Evolutionary conservation across 2,113 vertebrate species (phyloP).

Genomic region (Hemiscyllium ocellatum): DNA sequence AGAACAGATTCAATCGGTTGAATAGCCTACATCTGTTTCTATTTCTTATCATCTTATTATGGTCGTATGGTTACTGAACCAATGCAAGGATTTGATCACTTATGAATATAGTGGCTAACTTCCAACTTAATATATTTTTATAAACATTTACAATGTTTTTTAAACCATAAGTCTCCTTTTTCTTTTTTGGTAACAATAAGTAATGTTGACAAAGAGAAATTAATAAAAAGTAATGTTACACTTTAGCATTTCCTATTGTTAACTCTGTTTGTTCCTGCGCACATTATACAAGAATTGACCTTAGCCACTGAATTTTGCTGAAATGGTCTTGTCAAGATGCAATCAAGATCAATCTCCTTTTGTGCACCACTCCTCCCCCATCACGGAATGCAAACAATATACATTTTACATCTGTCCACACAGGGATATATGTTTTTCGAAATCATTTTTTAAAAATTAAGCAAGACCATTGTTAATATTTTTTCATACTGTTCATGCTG

Average conservation of each 20-base stretch:
- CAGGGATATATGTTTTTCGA: neutral
- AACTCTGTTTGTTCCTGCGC: neutral
- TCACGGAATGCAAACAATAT: neutral
- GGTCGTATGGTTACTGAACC: neutral
- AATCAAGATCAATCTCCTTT: neutral
- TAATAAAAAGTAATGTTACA: neutral
- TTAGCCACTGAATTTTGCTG: neutral
- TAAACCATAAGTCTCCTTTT: neutral
- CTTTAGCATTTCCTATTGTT: neutral
- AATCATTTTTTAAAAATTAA: neutral
- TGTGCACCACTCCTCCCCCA: neutral
- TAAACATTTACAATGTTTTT: neutral
- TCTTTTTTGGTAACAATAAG: neutral
- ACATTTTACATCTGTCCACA: neutral
- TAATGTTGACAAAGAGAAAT: slow-evolving; percentile 3
- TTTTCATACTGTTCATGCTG: neutral
- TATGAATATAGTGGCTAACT: neutral
- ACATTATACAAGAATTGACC: neutral
- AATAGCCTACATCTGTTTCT: too few relatives aligned
- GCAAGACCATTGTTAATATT: neutral
- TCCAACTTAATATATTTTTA: neutral
- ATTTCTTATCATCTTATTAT: too few relatives aligned
- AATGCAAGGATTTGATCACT: neutral
- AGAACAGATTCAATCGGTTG: too few relatives aligned
- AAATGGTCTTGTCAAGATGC: neutral